Evolutionary conservation across 2,888 invertebrate species (phyloP), one percentile per base, ranked within the genome.

Genomic region (Trisateles emortualis): DNA sequence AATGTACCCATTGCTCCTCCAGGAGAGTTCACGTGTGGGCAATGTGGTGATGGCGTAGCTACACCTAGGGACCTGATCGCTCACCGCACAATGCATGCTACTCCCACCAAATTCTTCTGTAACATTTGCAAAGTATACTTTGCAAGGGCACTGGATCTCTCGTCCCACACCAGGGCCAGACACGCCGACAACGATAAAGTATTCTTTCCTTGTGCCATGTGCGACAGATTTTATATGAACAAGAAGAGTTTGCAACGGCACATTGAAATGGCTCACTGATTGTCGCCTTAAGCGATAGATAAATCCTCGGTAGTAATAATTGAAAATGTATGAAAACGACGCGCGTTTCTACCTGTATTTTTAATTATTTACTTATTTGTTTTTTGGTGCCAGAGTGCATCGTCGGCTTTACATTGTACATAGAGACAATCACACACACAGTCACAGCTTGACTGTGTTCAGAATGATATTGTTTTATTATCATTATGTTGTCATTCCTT

Each of bases 141-240:
- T 64, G 85, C 90, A 3, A 81, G 92, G 3, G 87, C 91, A 0
- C 63, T 89, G 5, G 89, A 93, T 42, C 81, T 94, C 0, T 89
- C 93, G 3, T 88, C 87, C 9, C 93, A 93, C 74, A 92, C 92
- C 32, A 84, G 92, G 2, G 89, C 92, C 47, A 85, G 94, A 60
- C 94, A 94, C 74, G 68, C 90, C 0, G 90, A 91, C 59, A 93
- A 92, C 71, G 90, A 93, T 10, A 94, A 92, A 56, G 88, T 92
- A n/a, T 92, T 94, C 48, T 94, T 92, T 80, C 94, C 93, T 0
- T 94, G 94, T 76, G 93, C 90, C 57, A 90, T 94, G 83, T 94
- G 94, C 69, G 93, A 94, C 52, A 90, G 93, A 3, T 94, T 94
- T 67, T 93, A 94, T 63, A 93, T 93, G 85, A 93, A 92, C 70